Conservation (phyloP, 2,888 invertebrate species). For the Himalopsyche kuldschensis region DNA sequence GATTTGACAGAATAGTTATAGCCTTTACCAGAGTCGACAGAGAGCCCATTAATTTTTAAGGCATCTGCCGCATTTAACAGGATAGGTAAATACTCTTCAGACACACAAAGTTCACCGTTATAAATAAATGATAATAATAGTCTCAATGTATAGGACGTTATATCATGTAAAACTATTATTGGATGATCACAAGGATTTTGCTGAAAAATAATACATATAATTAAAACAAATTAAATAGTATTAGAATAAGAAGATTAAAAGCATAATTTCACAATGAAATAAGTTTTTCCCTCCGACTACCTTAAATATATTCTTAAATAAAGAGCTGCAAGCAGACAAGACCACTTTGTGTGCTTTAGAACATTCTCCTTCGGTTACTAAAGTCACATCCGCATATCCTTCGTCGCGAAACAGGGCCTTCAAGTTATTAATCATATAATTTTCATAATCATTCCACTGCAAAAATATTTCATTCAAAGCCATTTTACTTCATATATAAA, state of each 20-base stretch:
- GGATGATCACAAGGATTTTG: constrained; percentile 75
- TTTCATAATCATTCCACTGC: constrained; percentile 71
- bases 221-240: background rate
- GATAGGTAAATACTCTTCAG: constrained; percentile 68
- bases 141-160: constrained; percentile 66
- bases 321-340: constrained; percentile 68
- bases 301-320: constrained; percentile 67
- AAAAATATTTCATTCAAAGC: constrained; percentile 64
- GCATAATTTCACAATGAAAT: background rate
- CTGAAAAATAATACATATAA: constrained; percentile 47
- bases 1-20: background rate
- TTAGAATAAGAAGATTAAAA: too few species aligned
- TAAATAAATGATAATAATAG: constrained; percentile 72
- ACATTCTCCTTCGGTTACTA: constrained; percentile 67
- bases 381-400: constrained; percentile 67
- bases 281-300: constrained; percentile 45
- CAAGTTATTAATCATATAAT: constrained; percentile 65
- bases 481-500: constrained; percentile 11
- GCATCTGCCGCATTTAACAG: constrained; percentile 70
- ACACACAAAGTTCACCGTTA: constrained; percentile 73
- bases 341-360: constrained; percentile 71
- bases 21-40: constrained; percentile 55
- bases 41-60: constrained; percentile 69
- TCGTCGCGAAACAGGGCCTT: constrained; percentile 67
- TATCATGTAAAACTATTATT: constrained; percentile 74